phyloP scores from a whole-genome alignment of 2,797 vertebrate species.

The Momotus momota region DNA sequence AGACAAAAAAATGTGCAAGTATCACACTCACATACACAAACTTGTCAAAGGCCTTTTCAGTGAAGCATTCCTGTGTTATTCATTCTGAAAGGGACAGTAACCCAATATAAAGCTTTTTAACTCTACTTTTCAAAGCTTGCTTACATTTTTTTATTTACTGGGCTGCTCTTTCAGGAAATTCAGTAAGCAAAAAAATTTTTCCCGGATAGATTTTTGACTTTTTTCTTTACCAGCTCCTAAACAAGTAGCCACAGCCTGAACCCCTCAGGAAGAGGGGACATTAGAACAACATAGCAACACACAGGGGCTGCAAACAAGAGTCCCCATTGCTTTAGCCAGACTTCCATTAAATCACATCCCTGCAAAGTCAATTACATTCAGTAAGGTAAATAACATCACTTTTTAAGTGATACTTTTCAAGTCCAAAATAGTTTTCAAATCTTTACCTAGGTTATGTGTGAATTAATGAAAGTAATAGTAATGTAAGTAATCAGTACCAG shows the following conservation, averaged over 20 bases:
- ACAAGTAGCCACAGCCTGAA: neutral
- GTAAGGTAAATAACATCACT: neutral
- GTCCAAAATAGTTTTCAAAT: neutral
- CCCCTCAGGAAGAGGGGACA: neutral
- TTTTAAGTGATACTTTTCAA: conserved; percentile 24
- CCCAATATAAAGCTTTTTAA: neutral
- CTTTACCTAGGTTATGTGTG: neutral
- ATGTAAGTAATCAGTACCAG: neutral
- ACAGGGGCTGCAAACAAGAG: neutral
- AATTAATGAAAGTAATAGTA: conserved; percentile 24
- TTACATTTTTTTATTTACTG: neutral
- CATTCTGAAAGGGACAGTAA: neutral
- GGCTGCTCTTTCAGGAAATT: neutral
- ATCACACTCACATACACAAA: neutral
- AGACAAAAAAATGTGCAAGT: neutral
- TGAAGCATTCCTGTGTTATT: neutral
- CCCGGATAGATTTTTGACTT: neutral
- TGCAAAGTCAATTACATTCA: neutral
- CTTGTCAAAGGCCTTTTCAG: neutral
- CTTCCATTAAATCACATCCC: neutral
- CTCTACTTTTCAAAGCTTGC: neutral
- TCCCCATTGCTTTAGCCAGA: neutral
- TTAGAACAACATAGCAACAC: neutral
- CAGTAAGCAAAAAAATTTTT: neutral
- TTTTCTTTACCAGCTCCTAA: neutral